These are phyloP conservation scores for Chrysaora quinquecirrha DNA, from an alignment of 30 jellyfish, hydroid and myxozoan genomes.

Conservation along the genomic window DNA sequence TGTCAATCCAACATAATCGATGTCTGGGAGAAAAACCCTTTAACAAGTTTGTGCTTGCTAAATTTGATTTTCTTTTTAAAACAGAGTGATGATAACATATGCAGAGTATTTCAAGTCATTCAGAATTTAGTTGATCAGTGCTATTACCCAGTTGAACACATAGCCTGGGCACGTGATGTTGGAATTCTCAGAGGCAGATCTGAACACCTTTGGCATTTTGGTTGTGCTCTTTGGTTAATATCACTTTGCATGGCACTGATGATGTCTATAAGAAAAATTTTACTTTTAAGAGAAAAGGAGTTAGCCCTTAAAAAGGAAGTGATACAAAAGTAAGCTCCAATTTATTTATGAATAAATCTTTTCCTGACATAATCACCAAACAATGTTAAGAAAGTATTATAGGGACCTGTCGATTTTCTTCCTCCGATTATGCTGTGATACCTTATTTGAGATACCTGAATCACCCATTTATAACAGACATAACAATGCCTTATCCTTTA, in stretches of 20 bases:
- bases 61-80: too few relatives aligned
- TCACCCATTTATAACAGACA: too few relatives aligned
- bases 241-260: slow-evolving; percentile 50
- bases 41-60: too few relatives aligned
- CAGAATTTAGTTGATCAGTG: slow-evolving; percentile 57
- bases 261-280: slow-evolving; percentile 7
- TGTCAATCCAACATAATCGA: too few relatives aligned
- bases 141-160: slow-evolving; percentile 73
- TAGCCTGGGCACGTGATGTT: slow-evolving; percentile 79
- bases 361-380: not conserved
- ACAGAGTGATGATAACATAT: too few relatives aligned
- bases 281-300: not conserved
- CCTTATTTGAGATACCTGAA: not conserved
- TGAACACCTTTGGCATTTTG: slow-evolving; percentile 36
- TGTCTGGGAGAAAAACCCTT: too few relatives aligned
- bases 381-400: not conserved
- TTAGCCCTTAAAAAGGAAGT: not conserved
- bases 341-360: too few relatives aligned
- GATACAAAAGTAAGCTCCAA: not conserved
- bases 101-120: slow-evolving; percentile 31
- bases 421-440: not conserved
- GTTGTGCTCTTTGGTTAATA: slow-evolving; percentile 52
- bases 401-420: not conserved
- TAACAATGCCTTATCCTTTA: too few relatives aligned
- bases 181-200: slow-evolving; percentile 67